These are phyloP conservation scores for Cordilura impudica DNA, from an alignment of 2,888 invertebrate species.

Conservation along the genomic window DNA sequence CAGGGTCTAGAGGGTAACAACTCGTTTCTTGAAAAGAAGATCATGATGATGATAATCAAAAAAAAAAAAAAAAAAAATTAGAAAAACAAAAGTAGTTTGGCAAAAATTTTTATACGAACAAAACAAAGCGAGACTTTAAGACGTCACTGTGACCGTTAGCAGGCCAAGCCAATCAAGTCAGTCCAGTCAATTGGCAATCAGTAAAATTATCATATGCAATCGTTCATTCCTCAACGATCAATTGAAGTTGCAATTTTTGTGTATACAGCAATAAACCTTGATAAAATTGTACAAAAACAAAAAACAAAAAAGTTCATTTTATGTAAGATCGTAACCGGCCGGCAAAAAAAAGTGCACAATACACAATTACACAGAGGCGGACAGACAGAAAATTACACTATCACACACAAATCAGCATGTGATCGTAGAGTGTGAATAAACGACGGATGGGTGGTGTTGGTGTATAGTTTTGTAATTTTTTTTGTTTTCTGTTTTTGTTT, in stretches of 20 bases:
- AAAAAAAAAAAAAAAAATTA: not conserved
- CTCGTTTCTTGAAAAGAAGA: slow-evolving; percentile 17
- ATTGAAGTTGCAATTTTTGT: slow-evolving; percentile 39
- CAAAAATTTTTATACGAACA: slow-evolving; percentile 20
- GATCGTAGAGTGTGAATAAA: slow-evolving; percentile 40
- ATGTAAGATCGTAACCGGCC: slow-evolving; percentile 34
- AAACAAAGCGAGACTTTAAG: slow-evolving; percentile 41
- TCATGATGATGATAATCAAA: slow-evolving; percentile 16
- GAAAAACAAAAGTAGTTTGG: slow-evolving; percentile 11
- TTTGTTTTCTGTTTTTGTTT: not conserved
- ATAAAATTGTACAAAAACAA: slow-evolving; percentile 35
- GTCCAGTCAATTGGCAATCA: slow-evolving; percentile 44
- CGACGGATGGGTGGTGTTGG: slow-evolving; percentile 34
- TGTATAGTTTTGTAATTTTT: slow-evolving; percentile 13
- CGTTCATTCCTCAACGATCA: slow-evolving; percentile 41
- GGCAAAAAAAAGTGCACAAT: slow-evolving; percentile 7
- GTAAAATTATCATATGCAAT: slow-evolving; percentile 45
- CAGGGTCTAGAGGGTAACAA: slow-evolving; percentile 50
- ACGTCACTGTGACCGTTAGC: slow-evolving; percentile 53
- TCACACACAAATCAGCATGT: slow-evolving; percentile 47
- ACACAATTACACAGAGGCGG: slow-evolving; percentile 15
- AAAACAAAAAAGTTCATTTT: not conserved
- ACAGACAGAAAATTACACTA: slow-evolving; percentile 12
- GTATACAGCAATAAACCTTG: slow-evolving; percentile 41
- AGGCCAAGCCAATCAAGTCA: not conserved